Conservation (phyloP, 2,888 invertebrate genomes). For the Cataglyphis livida region DNA sequence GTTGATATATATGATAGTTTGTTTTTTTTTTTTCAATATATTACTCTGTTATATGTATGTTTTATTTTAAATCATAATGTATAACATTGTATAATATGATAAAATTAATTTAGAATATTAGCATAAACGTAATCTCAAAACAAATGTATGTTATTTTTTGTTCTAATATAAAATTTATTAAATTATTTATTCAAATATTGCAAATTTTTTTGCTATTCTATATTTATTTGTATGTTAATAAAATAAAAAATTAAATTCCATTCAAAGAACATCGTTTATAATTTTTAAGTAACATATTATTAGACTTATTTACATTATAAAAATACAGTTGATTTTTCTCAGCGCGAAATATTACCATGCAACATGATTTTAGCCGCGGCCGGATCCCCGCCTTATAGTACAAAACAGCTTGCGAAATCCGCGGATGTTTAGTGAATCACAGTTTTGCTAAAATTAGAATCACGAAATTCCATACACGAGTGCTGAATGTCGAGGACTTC, state of each 20-base stretch:
- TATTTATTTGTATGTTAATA: not conserved
- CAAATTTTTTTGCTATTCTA: not conserved
- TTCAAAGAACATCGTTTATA: not conserved
- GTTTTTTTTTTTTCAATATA: not conserved
- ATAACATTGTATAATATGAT: not conserved
- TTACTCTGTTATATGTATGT: not conserved
- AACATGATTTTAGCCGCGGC: not conserved
- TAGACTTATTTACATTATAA: not conserved
- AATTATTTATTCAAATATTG: not conserved
- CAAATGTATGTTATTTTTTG: not conserved
- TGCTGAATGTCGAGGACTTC: not conserved
- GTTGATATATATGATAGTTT: not conserved
- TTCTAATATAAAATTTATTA: not conserved
- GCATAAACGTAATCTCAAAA: not conserved
- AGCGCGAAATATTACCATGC: not conserved
- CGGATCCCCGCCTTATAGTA: not conserved
- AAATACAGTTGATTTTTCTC: not conserved
- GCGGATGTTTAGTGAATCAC: constrained; percentile 56
- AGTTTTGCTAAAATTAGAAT: constrained; percentile 67
- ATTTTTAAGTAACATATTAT: not conserved
- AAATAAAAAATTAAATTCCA: not conserved
- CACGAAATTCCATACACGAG: not conserved
- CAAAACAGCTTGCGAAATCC: constrained; percentile 10
- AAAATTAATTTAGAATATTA: not conserved
- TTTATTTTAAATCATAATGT: not conserved